Evolutionary conservation across 2,797 vertebrate genomes (phyloP).

Genomic region (Florisuga fusca): DNA sequence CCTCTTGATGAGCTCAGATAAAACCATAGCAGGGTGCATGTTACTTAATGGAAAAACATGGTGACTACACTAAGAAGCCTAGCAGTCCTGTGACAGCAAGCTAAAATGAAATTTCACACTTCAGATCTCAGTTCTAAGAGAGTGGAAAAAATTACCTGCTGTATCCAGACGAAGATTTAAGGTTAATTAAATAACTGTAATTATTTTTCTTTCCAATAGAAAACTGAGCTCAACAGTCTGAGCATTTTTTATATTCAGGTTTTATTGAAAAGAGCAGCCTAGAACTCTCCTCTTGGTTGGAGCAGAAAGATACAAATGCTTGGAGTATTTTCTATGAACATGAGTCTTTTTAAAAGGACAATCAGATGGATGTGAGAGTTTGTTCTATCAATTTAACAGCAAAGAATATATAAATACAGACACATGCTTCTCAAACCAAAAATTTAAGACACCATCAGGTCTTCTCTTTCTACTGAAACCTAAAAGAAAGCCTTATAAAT

Average conservation of each 20-base stretch:
- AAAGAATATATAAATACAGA: background rate
- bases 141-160: conserved; percentile 8
- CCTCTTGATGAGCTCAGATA: background rate
- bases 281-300: background rate
- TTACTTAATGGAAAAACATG: background rate
- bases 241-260: background rate
- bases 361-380: background rate
- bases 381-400: background rate
- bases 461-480: background rate
- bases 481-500: background rate
- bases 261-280: background rate
- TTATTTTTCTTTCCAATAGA: background rate
- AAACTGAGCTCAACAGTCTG: background rate
- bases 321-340: background rate
- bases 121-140: background rate
- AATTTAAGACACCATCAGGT: background rate
- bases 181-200: background rate
- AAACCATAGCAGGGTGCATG: background rate
- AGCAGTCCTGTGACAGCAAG: background rate
- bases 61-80: background rate
- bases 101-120: conserved; percentile 22
- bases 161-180: background rate
- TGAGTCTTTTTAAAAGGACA: background rate
- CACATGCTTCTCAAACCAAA: background rate
- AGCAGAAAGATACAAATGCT: background rate